These are phyloP conservation scores for Leptinotarsa texana DNA, from an alignment of 1,140 invertebrate genomes.

Conservation along the genomic window DNA sequence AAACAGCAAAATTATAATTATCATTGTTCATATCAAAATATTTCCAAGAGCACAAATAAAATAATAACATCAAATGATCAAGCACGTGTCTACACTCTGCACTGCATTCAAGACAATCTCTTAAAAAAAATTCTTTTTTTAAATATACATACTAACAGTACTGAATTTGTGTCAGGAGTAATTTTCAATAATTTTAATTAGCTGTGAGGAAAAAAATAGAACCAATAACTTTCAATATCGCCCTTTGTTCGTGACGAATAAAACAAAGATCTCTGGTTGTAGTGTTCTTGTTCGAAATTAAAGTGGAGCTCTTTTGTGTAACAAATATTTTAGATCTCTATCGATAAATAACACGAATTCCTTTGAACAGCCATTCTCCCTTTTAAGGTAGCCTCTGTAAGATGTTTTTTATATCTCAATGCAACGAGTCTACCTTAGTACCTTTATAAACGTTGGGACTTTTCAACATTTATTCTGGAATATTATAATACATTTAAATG, in stretches of 20 bases:
- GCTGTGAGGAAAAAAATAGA: too few species aligned
- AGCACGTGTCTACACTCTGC: too few species aligned
- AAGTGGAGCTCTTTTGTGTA: constrained; percentile 32
- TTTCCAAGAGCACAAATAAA: too few species aligned
- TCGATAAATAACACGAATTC: constrained; percentile 40
- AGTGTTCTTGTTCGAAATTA: constrained; percentile 29
- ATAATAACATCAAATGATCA: too few species aligned
- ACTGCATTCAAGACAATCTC: too few species aligned
- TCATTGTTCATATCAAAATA: too few species aligned
- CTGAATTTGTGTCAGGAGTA: too few species aligned
- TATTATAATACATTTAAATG: constrained; percentile 33
- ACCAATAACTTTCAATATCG: neutral
- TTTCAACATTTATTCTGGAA: constrained; percentile 20
- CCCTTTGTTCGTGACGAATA: neutral
- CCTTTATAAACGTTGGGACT: constrained; percentile 25
- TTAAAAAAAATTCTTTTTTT: too few species aligned
- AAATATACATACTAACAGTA: too few species aligned
- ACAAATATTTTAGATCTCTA: constrained; percentile 37
- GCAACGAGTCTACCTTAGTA: constrained; percentile 8
- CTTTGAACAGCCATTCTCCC: constrained; percentile 32
- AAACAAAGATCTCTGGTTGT: constrained; percentile 21
- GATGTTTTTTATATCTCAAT: constrained; percentile 17
- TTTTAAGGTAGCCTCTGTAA: constrained; percentile 35
- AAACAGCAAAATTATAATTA: too few species aligned
- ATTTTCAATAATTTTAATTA: too few species aligned